Conservation (phyloP, 30 jellyfish, hydroid and myxozoan genomes). For the Aurelia sp. region DNA sequence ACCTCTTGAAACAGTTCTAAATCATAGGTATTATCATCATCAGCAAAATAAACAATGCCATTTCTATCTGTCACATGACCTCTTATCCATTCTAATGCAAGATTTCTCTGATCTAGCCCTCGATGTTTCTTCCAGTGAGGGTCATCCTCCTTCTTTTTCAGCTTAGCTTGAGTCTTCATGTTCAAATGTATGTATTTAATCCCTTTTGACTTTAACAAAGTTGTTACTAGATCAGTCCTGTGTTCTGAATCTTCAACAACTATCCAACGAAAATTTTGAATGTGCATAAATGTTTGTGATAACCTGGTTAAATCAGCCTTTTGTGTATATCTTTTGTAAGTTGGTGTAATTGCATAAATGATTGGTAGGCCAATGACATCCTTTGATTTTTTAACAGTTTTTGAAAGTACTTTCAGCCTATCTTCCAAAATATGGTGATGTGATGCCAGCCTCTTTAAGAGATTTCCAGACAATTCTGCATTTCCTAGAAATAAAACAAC, state of each 20-base stretch:
- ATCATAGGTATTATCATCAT: slow-evolving; percentile 94
- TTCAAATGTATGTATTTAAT: slow-evolving; percentile 62
- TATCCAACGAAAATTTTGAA: slow-evolving; percentile 80
- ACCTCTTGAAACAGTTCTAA: slow-evolving; percentile 79
- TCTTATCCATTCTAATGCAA: slow-evolving; percentile 82
- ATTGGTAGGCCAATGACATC: slow-evolving; percentile 28
- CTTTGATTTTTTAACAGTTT: too few relatives aligned
- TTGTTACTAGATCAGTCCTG: slow-evolving; percentile 37
- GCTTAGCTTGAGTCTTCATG: slow-evolving; percentile 48
- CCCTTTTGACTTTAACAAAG: slow-evolving; percentile 20
- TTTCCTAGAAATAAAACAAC: too few relatives aligned
- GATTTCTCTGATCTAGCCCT: slow-evolving; percentile 92
- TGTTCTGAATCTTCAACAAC: slow-evolving; percentile 80
- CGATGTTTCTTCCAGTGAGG: slow-evolving; percentile 83
- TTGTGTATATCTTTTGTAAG: slow-evolving; percentile 82
- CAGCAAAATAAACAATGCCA: slow-evolving; percentile 94
- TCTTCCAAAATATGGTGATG: too few relatives aligned
- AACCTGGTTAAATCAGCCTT: slow-evolving; percentile 80
- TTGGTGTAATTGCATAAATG: slow-evolving; percentile 82
- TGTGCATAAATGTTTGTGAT: slow-evolving; percentile 75
- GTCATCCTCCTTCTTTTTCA: slow-evolving; percentile 39
- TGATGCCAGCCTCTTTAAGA: too few relatives aligned
- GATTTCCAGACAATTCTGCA: too few relatives aligned
- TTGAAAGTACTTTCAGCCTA: too few relatives aligned
- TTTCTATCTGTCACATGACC: slow-evolving; percentile 35